phyloP scores from a whole-genome alignment of 2,888 invertebrate species.

The Drosophila mettleri region DNA sequence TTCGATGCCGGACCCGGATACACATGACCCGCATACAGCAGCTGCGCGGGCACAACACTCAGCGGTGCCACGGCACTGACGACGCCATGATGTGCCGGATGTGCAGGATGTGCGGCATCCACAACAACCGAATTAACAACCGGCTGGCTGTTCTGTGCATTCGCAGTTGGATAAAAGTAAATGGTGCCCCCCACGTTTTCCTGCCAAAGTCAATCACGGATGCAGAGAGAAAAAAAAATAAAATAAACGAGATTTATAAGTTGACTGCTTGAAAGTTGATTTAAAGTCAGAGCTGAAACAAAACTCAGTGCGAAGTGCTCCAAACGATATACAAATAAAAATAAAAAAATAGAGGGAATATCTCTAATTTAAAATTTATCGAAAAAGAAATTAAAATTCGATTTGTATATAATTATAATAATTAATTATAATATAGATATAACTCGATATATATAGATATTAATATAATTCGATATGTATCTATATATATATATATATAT shows the following conservation, averaged over 20 bases:
- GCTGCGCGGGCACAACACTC: conserved; percentile 76
- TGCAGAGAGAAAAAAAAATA: background rate
- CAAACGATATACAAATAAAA: background rate
- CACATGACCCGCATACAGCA: conserved; percentile 83
- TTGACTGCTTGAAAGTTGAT: background rate
- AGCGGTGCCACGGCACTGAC: conserved; percentile 72
- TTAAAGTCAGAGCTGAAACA: background rate
- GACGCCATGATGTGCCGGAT: conserved; percentile 74
- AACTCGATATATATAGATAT: too few species aligned
- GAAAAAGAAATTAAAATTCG: background rate
- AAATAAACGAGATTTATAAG: background rate
- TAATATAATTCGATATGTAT: too few species aligned
- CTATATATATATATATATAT: too few species aligned
- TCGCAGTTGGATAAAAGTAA: conserved; percentile 93
- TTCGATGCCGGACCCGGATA: conserved; percentile 85
- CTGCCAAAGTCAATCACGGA: conserved; percentile 84
- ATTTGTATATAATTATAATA: too few species aligned
- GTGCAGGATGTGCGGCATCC: conserved; percentile 58
- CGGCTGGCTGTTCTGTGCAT: conserved; percentile 84
- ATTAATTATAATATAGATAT: too few species aligned
- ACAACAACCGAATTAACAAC: conserved; percentile 82
- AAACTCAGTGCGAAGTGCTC: background rate
- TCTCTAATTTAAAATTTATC: background rate
- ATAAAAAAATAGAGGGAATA: too few species aligned
- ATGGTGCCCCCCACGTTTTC: conserved; percentile 98